Percentiles rank a stretch among this genome's conserved stretches.
These are phyloP conservation scores for Sylvietta virens DNA, from an alignment of 2,113 vertebrate genomes.

Conservation along the genomic window DNA sequence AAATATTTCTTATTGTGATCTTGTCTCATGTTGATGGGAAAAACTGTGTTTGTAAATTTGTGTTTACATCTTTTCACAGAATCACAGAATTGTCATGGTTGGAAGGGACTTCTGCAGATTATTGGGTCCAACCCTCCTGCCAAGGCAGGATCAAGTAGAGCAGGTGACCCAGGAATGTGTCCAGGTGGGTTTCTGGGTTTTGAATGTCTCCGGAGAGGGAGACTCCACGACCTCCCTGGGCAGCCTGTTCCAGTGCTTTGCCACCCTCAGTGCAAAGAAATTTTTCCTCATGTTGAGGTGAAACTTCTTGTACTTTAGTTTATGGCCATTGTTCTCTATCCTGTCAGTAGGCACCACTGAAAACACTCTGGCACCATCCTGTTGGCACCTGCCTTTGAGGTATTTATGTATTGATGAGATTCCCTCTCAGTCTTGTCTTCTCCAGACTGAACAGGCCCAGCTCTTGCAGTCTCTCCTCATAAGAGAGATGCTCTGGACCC, in stretches of 20 bases:
- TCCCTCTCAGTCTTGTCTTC: neutral
- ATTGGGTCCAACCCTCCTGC: neutral
- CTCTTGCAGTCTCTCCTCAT: rapidly evolving
- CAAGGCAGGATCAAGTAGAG: neutral
- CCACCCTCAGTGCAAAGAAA: neutral
- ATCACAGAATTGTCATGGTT: neutral
- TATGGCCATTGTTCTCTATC: neutral
- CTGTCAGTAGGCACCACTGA: rapidly evolving
- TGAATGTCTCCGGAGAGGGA: neutral
- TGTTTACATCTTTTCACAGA: neutral
- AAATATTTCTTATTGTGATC: neutral
- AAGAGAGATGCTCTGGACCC: neutral
- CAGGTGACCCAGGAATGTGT: neutral
- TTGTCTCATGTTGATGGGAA: neutral
- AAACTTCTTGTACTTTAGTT: neutral
- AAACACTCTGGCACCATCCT: neutral
- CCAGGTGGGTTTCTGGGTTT: neutral
- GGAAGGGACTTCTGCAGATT: neutral
- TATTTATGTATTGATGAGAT: neutral
- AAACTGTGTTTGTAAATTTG: neutral
- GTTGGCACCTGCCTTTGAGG: neutral
- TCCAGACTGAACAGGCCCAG: neutral
- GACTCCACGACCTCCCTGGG: neutral
- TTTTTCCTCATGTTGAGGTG: neutral
- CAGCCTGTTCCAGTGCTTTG: neutral